These are phyloP conservation scores for Macaria notata DNA, from an alignment of 2,888 invertebrate genomes.

Conservation along the genomic window DNA sequence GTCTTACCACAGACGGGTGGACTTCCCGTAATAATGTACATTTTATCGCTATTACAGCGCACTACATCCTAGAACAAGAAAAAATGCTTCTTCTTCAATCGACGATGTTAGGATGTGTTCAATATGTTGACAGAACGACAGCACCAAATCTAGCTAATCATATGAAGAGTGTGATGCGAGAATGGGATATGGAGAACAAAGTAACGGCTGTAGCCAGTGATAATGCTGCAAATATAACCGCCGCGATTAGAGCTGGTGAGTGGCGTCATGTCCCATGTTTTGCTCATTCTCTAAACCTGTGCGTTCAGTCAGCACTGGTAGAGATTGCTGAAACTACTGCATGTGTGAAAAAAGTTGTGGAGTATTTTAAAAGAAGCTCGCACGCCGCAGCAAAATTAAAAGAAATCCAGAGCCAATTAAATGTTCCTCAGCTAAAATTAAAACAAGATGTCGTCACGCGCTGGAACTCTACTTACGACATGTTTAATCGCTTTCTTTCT, in stretches of 20 bases:
- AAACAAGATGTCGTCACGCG: conserved; percentile 1
- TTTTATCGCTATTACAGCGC: conserved; percentile 30
- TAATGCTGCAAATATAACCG: conserved; percentile 3
- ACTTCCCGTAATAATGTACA: conserved; percentile 23
- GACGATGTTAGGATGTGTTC: conserved; percentile 13
- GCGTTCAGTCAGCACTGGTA: background rate
- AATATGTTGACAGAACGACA: conserved; percentile 14
- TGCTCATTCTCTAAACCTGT: conserved; percentile 5
- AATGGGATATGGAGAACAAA: conserved; percentile 6
- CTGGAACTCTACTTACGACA: background rate
- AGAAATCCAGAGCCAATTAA: background rate
- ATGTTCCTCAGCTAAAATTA: background rate
- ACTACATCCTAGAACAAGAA: conserved; percentile 20
- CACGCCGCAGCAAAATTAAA: background rate
- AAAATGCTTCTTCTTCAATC: conserved; percentile 9
- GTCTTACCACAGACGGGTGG: conserved; percentile 34
- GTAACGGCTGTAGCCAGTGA: conserved; percentile 4
- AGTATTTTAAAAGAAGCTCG: conserved; percentile 6
- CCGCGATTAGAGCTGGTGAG: conserved; percentile 3
- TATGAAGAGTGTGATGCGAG: background rate
- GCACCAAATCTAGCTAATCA: conserved; percentile 3
- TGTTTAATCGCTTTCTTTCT: background rate
- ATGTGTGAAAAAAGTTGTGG: conserved; percentile 11
- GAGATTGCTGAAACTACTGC: background rate
- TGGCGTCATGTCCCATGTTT: conserved; percentile 8